These are phyloP conservation scores for Nycticebus coucang DNA, from an alignment of 2,113 vertebrate genomes.

Conservation along the genomic window DNA sequence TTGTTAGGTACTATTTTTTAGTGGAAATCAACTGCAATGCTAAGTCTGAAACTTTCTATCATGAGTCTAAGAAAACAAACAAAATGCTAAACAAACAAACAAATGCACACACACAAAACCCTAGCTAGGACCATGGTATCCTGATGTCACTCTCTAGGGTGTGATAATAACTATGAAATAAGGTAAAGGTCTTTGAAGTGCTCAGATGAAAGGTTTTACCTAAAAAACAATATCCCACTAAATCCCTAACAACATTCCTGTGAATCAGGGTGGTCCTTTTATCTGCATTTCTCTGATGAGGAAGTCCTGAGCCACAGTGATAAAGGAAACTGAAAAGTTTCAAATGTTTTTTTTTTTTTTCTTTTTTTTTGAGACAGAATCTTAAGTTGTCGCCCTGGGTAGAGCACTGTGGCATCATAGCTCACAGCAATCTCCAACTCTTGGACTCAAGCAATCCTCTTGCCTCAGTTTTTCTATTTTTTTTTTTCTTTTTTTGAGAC, in stretches of 20 bases:
- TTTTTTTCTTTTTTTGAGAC: too few relatives aligned
- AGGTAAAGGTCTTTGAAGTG: slow-evolving; percentile 52
- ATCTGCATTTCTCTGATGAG: background rate
- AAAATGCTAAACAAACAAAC: background rate
- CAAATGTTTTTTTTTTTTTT: background rate
- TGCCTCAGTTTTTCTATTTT: too few relatives aligned
- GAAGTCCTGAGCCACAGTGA: background rate
- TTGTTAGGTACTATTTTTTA: background rate
- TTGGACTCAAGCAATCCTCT: too few relatives aligned
- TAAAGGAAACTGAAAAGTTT: background rate
- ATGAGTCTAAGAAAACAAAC: background rate
- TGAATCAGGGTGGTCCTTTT: background rate
- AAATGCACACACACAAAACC: background rate
- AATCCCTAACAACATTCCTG: background rate
- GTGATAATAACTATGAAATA: background rate
- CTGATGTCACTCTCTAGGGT: background rate
- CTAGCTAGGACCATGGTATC: background rate
- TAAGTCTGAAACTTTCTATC: background rate
- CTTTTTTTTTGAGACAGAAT: too few relatives aligned
- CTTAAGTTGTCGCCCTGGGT: too few relatives aligned
- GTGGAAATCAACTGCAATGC: background rate
- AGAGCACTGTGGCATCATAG: too few relatives aligned
- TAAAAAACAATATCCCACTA: slow-evolving; percentile 27
- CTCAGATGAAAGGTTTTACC: slow-evolving; percentile 45
- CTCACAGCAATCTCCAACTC: too few relatives aligned